Conservation (phyloP, 1,140 invertebrate species). For the Cyrtorhinus lividipennis region DNA sequence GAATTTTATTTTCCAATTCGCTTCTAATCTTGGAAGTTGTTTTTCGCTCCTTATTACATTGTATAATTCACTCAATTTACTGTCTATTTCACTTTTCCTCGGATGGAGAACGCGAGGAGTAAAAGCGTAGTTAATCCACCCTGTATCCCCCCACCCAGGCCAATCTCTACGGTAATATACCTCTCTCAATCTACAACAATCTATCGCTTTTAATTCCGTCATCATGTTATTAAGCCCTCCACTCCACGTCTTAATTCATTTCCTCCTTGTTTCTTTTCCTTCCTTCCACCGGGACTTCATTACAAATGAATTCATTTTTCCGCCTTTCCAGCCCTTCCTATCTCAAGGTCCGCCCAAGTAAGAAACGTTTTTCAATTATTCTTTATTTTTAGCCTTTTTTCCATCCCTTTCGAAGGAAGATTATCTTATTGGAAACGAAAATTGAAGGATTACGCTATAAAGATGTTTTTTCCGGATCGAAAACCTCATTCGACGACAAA, state of each 20-base stretch:
- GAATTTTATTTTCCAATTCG: background rate
- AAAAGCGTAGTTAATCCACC: too few relatives aligned
- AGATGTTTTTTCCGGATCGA: background rate
- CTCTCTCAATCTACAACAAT: too few relatives aligned
- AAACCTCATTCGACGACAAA: too few relatives aligned
- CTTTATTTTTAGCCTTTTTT: background rate
- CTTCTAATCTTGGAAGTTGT: background rate
- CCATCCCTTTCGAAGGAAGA: background rate
- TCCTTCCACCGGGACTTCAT: background rate
- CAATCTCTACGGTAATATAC: too few relatives aligned
- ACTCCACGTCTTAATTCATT: background rate
- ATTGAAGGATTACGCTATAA: background rate
- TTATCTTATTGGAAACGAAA: background rate
- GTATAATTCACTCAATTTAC: background rate
- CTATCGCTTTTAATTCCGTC: background rate
- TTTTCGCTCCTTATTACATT: background rate
- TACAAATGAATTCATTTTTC: background rate
- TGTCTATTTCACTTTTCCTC: too few relatives aligned
- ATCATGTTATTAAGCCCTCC: background rate
- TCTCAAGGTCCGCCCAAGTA: too few relatives aligned
- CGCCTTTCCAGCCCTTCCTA: too few relatives aligned
- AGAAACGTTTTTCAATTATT: background rate
- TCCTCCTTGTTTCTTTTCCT: background rate
- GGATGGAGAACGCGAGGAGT: too few relatives aligned
- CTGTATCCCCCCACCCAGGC: too few relatives aligned